Evolutionary conservation across 2,113 vertebrate species (phyloP).

Genomic region (Grammomys surdaster): DNA sequence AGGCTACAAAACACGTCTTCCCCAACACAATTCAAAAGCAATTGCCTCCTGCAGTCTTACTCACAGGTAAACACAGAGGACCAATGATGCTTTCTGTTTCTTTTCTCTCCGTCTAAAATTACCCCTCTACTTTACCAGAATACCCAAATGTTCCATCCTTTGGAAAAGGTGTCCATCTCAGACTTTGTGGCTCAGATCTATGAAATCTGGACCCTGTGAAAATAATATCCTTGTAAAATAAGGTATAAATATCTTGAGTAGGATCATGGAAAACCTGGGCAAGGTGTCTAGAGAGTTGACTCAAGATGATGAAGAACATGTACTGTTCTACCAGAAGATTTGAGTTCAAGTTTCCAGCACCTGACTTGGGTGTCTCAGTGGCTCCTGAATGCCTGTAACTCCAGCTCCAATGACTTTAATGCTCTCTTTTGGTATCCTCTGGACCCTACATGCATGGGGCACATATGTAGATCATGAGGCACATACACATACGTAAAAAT

Average conservation of each 20-base stretch:
- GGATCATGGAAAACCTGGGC: neutral
- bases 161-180: neutral
- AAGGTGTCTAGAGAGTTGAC: neutral
- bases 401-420: neutral
- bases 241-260: neutral
- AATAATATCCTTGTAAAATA: slow-evolving; percentile 5
- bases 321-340: neutral
- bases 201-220: neutral
- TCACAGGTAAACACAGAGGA: neutral
- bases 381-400: neutral
- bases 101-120: slow-evolving; percentile 34
- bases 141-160: neutral
- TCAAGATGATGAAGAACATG: neutral
- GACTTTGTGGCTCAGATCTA: neutral
- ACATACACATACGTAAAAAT: too few relatives aligned
- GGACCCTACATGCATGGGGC: neutral
- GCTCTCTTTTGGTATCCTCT: too few relatives aligned
- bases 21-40: slow-evolving; percentile 20
- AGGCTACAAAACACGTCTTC: neutral
- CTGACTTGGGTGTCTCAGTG: neutral
- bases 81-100: neutral
- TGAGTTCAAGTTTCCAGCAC: neutral
- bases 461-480: neutral
- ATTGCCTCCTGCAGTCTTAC: neutral
- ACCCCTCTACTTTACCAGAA: neutral